Evolutionary conservation across 2,888 invertebrate genomes (phyloP).

Genomic region (Pachliopta kotzebuea): DNA sequence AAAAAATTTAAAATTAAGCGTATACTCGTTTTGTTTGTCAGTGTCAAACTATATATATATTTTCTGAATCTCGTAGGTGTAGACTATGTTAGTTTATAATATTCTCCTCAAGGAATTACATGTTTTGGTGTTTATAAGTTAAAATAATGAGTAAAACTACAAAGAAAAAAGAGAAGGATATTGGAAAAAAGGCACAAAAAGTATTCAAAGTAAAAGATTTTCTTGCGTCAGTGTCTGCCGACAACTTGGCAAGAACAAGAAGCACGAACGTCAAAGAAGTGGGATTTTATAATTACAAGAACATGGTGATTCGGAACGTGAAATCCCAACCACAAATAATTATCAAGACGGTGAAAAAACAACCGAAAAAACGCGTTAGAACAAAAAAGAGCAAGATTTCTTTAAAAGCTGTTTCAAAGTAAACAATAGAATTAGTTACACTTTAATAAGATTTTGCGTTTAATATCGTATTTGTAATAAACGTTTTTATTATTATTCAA

Average conservation of each 20-base stretch:
- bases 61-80: constrained; percentile 22
- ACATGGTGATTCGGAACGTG: constrained; percentile 51
- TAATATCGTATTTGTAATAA: constrained; percentile 2
- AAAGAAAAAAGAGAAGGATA: constrained; percentile 41
- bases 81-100: constrained; percentile 16
- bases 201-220: constrained; percentile 36
- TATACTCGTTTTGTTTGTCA: constrained; percentile 2
- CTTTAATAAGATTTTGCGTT: neutral
- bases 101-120: constrained; percentile 15
- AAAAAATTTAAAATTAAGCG: neutral
- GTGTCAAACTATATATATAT: constrained; percentile 20
- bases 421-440: neutral
- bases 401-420: constrained; percentile 34
- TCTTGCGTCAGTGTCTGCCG: constrained; percentile 25
- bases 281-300: constrained; percentile 57
- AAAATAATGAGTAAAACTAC: constrained; percentile 43
- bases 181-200: constrained; percentile 38
- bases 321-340: constrained; percentile 39
- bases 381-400: constrained; percentile 44
- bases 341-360: constrained; percentile 39
- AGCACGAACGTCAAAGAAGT: constrained; percentile 49
- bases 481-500: neutral
- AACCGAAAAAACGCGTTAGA: constrained; percentile 42
- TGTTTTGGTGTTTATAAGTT: constrained; percentile 27
- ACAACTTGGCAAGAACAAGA: constrained; percentile 41